A percentile compares a stretch with the other conserved stretches of the same genome.
Evolutionary conservation across 2,797 vertebrate genomes (phyloP).

Genomic region (Spinibarbus caldwelli): DNA sequence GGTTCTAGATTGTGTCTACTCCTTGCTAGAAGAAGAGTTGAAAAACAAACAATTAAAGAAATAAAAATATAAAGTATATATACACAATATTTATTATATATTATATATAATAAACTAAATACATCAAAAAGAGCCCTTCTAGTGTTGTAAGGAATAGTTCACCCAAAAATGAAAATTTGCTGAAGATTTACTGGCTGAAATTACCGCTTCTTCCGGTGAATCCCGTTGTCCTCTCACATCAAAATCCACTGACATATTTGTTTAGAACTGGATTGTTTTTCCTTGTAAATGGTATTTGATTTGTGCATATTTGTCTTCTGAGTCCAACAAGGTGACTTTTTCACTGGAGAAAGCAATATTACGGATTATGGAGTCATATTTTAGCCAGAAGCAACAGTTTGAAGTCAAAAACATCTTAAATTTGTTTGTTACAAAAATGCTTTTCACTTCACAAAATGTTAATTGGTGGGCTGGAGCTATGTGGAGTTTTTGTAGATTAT

Average conservation of each 20-base stretch:
- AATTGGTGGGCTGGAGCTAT: background rate
- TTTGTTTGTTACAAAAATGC: background rate
- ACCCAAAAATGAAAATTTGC: background rate
- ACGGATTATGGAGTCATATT: no score
- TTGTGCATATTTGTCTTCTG: no score
- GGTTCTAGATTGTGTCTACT: constrained; percentile 71
- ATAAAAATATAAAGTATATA: background rate
- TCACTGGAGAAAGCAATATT: no score
- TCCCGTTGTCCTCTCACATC: no score
- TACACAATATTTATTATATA: background rate
- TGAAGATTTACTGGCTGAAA: no score
- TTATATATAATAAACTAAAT: background rate
- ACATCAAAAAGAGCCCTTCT: background rate
- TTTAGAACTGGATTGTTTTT: no score
- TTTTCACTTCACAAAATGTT: background rate
- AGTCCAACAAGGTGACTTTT: no score
- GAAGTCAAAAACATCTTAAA: background rate
- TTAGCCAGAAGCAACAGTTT: no score
- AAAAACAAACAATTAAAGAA: constrained; percentile 39
- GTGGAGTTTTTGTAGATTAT: background rate
- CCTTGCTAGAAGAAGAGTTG: constrained; percentile 52
- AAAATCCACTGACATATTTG: no score
- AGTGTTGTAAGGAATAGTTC: background rate
- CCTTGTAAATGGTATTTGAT: no score
- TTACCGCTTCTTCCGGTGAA: no score